Conservation (phyloP, 1,140 invertebrate species). For the Oscheius sp. region DNA sequence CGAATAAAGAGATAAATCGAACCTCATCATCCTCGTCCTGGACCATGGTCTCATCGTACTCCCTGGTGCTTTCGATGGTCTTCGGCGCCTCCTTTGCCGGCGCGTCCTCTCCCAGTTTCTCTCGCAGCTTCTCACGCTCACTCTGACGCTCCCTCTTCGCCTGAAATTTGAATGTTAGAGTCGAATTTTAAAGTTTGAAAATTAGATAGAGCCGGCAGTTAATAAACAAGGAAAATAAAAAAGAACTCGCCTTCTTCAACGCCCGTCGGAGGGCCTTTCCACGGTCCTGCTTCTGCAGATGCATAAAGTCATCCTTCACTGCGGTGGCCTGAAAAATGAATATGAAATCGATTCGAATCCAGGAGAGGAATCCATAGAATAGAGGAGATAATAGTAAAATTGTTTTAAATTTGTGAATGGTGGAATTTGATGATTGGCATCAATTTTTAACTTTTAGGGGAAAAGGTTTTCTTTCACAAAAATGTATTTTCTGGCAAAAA, state of each 20-base stretch:
- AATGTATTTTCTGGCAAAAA: too few species aligned
- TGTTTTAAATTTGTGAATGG: too few species aligned
- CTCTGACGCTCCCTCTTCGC: constrained; percentile 56
- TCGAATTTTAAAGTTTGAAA: neutral
- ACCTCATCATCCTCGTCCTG: constrained; percentile 71
- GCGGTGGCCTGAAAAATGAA: constrained; percentile 3
- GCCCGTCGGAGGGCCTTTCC: constrained; percentile 22
- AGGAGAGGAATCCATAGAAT: too few species aligned
- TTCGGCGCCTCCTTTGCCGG: constrained; percentile 75
- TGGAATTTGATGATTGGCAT: too few species aligned
- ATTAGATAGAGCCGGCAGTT: neutral
- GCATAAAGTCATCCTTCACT: constrained; percentile 18
- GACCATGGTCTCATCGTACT: constrained; percentile 85
- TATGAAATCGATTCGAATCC: too few species aligned
- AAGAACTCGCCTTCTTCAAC: neutral
- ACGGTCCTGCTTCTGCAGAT: constrained; percentile 18
- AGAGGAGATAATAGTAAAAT: too few species aligned
- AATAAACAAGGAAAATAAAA: neutral
- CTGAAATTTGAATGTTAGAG: constrained; percentile 37
- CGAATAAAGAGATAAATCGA: constrained; percentile 63
- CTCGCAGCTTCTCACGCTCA: constrained; percentile 49
- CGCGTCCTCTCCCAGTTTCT: constrained; percentile 55
- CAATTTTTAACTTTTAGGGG: too few species aligned
- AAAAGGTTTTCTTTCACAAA: too few species aligned
- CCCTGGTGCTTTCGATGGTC: constrained; percentile 85